A percentile compares a stretch with the other conserved stretches of the same genome.
These are phyloP conservation scores for Heliconius aoede DNA, from an alignment of 2,888 invertebrate genomes.

Conservation along the genomic window DNA sequence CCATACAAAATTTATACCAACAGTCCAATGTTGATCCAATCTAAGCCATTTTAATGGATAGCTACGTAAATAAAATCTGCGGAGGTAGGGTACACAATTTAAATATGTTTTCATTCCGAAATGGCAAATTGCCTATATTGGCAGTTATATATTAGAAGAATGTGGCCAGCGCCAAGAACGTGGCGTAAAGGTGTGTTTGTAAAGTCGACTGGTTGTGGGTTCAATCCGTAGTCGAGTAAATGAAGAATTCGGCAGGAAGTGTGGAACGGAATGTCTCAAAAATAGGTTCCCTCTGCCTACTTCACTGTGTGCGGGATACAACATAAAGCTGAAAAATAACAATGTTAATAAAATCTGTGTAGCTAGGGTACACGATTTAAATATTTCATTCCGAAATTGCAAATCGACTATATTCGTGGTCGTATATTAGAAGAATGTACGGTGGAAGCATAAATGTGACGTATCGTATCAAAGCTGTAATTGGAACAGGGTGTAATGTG, in stretches of 20 bases:
- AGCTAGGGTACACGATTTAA: constrained; percentile 29
- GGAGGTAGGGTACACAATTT: constrained; percentile 30
- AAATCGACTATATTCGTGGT: constrained; percentile 49
- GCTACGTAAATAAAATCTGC: constrained; percentile 17
- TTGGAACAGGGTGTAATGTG: constrained; percentile 50
- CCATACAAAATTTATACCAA: neutral
- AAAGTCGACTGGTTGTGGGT: no score
- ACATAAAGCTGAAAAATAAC: no score
- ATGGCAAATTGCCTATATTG: constrained; percentile 46
- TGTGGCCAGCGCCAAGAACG: constrained; percentile 30
- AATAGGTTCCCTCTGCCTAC: no score
- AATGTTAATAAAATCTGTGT: constrained; percentile 18
- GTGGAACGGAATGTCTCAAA: no score
- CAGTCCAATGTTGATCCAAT: constrained; percentile 8
- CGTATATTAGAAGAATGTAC: constrained; percentile 56
- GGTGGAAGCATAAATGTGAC: constrained; percentile 52
- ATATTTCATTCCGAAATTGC: constrained; percentile 34
- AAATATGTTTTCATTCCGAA: constrained; percentile 35
- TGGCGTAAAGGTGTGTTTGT: no score
- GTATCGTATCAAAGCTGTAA: constrained; percentile 50
- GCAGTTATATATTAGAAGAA: constrained; percentile 52
- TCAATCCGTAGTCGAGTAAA: no score
- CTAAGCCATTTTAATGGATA: constrained; percentile 17
- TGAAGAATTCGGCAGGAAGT: no score
- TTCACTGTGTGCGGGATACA: no score